A percentile compares a stretch with the other conserved stretches of the same genome.
These are phyloP conservation scores for Calidris pugnax DNA, from an alignment of 2,113 vertebrate genomes.

Conservation along the genomic window DNA sequence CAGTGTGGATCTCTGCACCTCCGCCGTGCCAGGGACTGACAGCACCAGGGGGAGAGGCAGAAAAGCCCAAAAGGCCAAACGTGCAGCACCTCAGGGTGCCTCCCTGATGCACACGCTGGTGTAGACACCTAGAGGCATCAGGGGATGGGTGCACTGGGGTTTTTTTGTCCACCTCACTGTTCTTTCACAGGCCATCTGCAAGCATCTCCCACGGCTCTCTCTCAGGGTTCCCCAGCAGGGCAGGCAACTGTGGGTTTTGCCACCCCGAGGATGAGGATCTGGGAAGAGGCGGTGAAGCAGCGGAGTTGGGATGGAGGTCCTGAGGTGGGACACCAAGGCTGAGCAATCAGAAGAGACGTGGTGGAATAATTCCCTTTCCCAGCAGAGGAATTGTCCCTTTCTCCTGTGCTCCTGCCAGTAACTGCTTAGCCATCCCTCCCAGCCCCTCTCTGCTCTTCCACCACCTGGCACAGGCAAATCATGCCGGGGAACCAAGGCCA, in stretches of 20 bases:
- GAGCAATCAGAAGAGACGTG: neutral
- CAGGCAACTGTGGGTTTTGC: neutral
- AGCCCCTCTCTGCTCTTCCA: neutral
- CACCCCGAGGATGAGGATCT: neutral
- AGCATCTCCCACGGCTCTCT: accelerated
- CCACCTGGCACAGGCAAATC: neutral
- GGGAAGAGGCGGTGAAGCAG: neutral
- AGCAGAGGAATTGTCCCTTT: neutral
- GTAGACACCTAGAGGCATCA: neutral
- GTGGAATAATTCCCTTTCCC: neutral
- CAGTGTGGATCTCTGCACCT: neutral
- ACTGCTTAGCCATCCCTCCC: accelerated
- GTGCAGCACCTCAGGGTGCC: neutral
- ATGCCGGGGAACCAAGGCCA: neutral
- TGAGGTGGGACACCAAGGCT: accelerated
- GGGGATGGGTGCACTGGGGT: accelerated
- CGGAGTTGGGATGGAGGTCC: accelerated
- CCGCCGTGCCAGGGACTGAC: accelerated
- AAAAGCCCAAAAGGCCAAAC: neutral
- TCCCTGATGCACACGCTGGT: too few relatives aligned
- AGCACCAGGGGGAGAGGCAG: neutral
- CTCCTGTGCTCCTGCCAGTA: neutral
- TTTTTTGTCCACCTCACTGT: neutral
- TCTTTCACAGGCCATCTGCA: neutral
- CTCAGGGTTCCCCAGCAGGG: neutral